Evolutionary conservation across 2,797 vertebrate species (phyloP).

Genomic region (Tauraco hartlaubi): DNA sequence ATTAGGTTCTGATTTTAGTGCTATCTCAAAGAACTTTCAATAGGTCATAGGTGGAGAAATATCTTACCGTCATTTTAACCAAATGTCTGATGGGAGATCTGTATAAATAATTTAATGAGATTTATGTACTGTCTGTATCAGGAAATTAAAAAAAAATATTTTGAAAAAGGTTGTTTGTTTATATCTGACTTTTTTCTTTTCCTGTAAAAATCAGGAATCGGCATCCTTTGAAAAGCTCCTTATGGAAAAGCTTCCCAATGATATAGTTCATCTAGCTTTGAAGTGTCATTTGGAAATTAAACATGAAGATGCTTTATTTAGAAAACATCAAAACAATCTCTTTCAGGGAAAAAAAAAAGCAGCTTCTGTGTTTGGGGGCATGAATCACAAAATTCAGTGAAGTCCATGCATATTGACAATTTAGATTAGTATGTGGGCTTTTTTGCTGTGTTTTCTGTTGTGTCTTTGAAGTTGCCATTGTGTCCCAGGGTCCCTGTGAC

Average conservation of each 20-base stretch:
- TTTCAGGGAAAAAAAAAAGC: fast-evolving
- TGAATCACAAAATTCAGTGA: slow-evolving; percentile 24
- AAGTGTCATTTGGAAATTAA: slow-evolving; percentile 62
- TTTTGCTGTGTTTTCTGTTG: not conserved
- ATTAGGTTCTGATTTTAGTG: not conserved
- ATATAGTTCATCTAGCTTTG: slow-evolving; percentile 45
- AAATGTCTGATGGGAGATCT: not conserved
- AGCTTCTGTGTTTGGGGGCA: not conserved
- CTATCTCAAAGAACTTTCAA: not conserved
- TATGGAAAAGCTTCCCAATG: slow-evolving; percentile 31
- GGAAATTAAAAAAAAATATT: not conserved
- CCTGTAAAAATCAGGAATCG: slow-evolving; percentile 20
- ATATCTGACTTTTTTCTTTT: not conserved
- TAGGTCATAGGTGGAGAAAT: not conserved
- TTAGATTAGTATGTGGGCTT: not conserved
- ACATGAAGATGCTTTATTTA: slow-evolving; percentile 51
- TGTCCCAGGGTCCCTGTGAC: not conserved
- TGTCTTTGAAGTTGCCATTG: not conserved
- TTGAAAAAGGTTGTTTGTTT: not conserved
- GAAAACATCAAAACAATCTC: slow-evolving; percentile 53
- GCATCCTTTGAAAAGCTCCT: slow-evolving; percentile 47
- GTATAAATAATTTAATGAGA: not conserved
- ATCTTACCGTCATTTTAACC: not conserved
- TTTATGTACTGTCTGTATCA: not conserved
- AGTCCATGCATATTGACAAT: not conserved